These are phyloP conservation scores for Drosophila mettleri DNA, from an alignment of 2,888 invertebrate species.

Conservation along the genomic window DNA sequence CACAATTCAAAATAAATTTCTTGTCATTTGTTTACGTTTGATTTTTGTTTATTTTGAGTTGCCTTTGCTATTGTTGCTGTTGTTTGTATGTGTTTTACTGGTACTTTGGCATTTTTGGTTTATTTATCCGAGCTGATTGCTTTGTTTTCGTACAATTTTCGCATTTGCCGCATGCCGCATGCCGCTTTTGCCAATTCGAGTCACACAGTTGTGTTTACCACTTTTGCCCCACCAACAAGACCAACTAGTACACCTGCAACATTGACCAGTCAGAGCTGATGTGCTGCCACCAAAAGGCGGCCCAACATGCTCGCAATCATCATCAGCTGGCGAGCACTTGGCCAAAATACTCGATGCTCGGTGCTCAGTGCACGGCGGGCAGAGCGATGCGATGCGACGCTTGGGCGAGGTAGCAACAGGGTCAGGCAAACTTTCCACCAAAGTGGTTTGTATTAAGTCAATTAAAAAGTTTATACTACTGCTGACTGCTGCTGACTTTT, in stretches of 20 bases:
- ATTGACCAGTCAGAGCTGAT: conserved; percentile 9
- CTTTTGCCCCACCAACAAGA: conserved; percentile 20
- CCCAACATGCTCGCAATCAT: conserved; percentile 75
- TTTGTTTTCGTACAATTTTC: conserved; percentile 76
- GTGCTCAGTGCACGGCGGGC: not conserved
- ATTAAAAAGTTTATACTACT: conserved; percentile 79
- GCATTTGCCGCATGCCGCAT: conserved; percentile 27
- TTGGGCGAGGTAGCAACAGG: conserved; percentile 66
- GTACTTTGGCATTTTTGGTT: conserved; percentile 76
- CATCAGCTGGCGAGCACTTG: conserved; percentile 46
- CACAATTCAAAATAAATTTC: not conserved
- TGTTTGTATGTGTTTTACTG: conserved; percentile 49
- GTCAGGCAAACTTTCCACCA: conserved; percentile 76
- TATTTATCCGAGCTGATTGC: conserved; percentile 79
- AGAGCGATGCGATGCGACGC: not conserved
- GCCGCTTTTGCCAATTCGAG: conserved; percentile 58
- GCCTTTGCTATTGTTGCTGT: conserved; percentile 18
- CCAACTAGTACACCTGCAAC: conserved; percentile 16
- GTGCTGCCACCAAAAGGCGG: conserved; percentile 37
- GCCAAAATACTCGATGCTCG: conserved; percentile 4
- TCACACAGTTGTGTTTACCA: conserved; percentile 68
- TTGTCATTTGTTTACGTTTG: conserved; percentile 32
- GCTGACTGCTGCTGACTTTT: conserved; percentile 73
- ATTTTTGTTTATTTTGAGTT: conserved; percentile 50
- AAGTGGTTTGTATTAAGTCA: conserved; percentile 80